A percentile compares a stretch with the other conserved stretches of the same genome.
Evolutionary conservation across 2,888 invertebrate species (phyloP).

Genomic region (Meteorus cinctellus): DNA sequence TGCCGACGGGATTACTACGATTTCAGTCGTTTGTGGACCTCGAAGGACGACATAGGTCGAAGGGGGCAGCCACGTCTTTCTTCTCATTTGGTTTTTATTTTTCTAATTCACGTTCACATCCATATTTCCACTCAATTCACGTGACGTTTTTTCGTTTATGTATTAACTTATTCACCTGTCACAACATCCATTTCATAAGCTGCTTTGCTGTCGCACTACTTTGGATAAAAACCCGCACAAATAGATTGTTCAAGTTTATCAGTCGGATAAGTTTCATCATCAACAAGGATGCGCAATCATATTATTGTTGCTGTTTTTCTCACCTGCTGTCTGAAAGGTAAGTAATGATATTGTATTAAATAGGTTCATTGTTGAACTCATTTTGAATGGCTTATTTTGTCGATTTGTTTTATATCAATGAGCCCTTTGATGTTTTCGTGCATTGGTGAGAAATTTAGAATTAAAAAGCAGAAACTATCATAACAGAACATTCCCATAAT

Average conservation of each 20-base stretch:
- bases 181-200: conserved; percentile 29
- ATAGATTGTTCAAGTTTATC: background rate
- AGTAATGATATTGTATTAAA: conserved; percentile 14
- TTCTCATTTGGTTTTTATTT: conserved; percentile 48
- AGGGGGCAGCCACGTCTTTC: conserved; percentile 66
- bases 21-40: conserved; percentile 73
- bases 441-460: background rate
- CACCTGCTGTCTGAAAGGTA: conserved; percentile 68
- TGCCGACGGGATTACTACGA: conserved; percentile 67
- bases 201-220: conserved; percentile 37
- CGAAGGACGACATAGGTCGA: conserved; percentile 73
- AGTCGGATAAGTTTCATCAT: background rate
- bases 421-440: background rate
- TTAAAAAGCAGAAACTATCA: too few relatives aligned
- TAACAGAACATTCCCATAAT: too few relatives aligned
- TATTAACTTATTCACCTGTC: conserved; percentile 44
- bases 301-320: conserved; percentile 64
- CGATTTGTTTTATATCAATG: background rate
- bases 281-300: conserved; percentile 65
- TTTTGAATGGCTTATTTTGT: too few relatives aligned
- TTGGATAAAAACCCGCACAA: conserved; percentile 9
- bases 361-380: too few relatives aligned
- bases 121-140: conserved; percentile 42
- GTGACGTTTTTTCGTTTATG: conserved; percentile 37
- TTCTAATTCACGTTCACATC: conserved; percentile 52